These are phyloP conservation scores for Platycnemis pennipes DNA, from an alignment of 2,888 invertebrate genomes.

Conservation along the genomic window DNA sequence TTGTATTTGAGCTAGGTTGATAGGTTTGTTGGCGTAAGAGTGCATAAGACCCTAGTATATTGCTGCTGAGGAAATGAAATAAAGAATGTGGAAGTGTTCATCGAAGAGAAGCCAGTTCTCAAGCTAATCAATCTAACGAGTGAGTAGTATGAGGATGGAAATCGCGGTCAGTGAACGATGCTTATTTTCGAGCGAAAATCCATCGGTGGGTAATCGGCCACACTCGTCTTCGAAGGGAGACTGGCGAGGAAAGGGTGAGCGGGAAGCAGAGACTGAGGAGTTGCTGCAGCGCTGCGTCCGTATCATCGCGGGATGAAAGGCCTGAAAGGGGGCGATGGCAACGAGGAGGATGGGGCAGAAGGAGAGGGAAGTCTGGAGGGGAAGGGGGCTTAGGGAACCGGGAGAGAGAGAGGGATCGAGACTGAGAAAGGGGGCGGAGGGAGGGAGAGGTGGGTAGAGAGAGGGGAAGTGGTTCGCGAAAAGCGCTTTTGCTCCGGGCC, in stretches of 20 bases:
- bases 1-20: too few relatives aligned
- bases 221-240: background rate
- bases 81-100: too few relatives aligned
- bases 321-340: background rate
- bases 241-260: background rate
- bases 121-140: too few relatives aligned
- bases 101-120: too few relatives aligned
- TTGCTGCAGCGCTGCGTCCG: background rate
- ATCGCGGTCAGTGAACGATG: background rate
- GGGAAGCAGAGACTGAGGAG: background rate
- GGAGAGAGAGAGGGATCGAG: slow-evolving; percentile 39
- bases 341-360: background rate
- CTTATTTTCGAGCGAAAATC: background rate
- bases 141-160: background rate
- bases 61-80: too few relatives aligned
- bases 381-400: slow-evolving; percentile 7
- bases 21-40: too few relatives aligned
- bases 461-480: background rate
- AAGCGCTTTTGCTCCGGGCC: slow-evolving; percentile 47
- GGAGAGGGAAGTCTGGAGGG: background rate
- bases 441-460: background rate
- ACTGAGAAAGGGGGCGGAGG: slow-evolving; percentile 19
- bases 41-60: too few relatives aligned
- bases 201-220: background rate
- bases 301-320: background rate